Evolutionary conservation across 2,113 vertebrate genomes (phyloP), one percentile per base, ranked within the genome.

Genomic region (Phrynocephalus versicolor): DNA sequence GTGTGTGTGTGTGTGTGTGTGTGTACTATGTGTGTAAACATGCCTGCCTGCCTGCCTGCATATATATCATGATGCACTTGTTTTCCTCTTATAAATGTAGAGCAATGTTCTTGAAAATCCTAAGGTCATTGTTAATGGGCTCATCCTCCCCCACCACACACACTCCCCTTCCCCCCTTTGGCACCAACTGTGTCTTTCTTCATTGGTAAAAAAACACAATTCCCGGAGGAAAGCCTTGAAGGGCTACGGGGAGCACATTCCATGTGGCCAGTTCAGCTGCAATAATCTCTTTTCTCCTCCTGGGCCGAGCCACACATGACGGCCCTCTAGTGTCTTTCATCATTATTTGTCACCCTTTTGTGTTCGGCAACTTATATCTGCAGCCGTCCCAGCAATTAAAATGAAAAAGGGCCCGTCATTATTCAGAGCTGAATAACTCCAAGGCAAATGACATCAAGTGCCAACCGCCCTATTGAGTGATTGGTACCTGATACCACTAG

Each of bases 231-330:
- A 89, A 83, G 85, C 75, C 86, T 95, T 89, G 86, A 93, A 94
- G 82, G 87, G 91, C 93, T 94, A 92, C 89, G 82, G 84, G 72
- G 92, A 93, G 91, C 88, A 83, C 94, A 97, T 97, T 97, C 96
- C 96, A 94, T 96, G 96, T 93, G 93, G 95, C 94, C 96, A 96
- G 94, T 95, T 96, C 95, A 97, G 97, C 96, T 96, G 96, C 95
- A 97, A 96, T 97, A 96, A 97, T 97, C 96, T 96, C 96, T 95
- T 97, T 97, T 97, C 95, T 97, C 93, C 94, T 96, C 93, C 92
- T 95, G 93, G 95, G 95, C 91, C 94, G 93, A 96, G 96, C 95
- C 95, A 96, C 95, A 97, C 96, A 97, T 96, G 95, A 97, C 96
- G 96, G 96, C 97, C 95, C 96, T 96, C 94, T 95, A 95, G 95